Conservation (phyloP, 2,113 vertebrate species). For the Lagopus muta region DNA sequence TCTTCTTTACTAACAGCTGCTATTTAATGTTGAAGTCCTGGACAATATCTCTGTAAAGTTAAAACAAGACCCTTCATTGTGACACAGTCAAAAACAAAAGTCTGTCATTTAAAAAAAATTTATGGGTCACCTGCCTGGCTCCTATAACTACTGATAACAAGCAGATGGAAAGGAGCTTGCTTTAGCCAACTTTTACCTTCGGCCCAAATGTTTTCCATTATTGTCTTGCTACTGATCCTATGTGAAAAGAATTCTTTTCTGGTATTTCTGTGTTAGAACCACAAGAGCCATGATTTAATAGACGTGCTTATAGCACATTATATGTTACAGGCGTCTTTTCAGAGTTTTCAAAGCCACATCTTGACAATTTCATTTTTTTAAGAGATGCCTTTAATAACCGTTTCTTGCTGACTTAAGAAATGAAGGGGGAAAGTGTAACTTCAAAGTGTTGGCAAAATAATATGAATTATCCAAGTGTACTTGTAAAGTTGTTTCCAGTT, state of each 20-base stretch:
- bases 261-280: constrained; percentile 25
- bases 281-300: constrained; percentile 58
- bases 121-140: constrained; percentile 64
- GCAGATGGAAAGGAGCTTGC: constrained; percentile 65
- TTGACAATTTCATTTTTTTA: constrained; percentile 54
- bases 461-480: constrained; percentile 47
- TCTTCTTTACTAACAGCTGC: not conserved
- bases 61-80: not conserved
- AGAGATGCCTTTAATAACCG: constrained; percentile 45
- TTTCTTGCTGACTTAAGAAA: constrained; percentile 63
- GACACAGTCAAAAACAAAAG: constrained; percentile 28
- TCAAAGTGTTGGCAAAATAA: constrained; percentile 61
- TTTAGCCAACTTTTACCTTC: constrained; percentile 54
- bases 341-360: constrained; percentile 66
- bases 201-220: constrained; percentile 71
- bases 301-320: constrained; percentile 19
- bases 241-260: constrained; percentile 62
- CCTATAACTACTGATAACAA: constrained; percentile 61
- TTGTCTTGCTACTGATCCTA: constrained; percentile 65
- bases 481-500: constrained; percentile 65
- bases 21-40: not conserved
- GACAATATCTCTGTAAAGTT: not conserved
- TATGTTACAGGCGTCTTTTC: not conserved
- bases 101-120: not conserved
- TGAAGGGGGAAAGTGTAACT: constrained; percentile 20